A percentile compares a stretch with the other conserved stretches of the same genome.
Evolutionary conservation across 2,888 invertebrate genomes (phyloP).

Genomic region (Nephrotoma flavescens): DNA sequence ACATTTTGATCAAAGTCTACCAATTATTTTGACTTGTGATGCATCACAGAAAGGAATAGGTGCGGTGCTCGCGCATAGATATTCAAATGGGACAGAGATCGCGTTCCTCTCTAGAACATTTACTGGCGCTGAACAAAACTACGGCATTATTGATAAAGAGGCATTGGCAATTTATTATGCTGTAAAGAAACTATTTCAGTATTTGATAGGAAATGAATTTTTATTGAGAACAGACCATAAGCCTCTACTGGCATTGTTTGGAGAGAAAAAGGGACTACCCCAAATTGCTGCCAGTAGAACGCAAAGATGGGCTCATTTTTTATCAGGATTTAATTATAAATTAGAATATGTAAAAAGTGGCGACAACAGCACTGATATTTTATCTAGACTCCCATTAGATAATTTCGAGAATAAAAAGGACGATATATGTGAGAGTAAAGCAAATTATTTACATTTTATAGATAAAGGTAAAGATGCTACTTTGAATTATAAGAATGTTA

Average conservation of each 20-base stretch:
- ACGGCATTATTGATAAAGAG: neutral
- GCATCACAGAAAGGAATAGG: neutral
- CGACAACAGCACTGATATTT: neutral
- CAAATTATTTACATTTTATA: neutral
- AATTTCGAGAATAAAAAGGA: neutral
- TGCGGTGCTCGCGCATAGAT: neutral
- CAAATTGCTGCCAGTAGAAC: neutral
- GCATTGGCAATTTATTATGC: neutral
- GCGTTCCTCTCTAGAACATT: neutral
- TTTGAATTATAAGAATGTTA: neutral
- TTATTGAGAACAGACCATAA: conserved; percentile 21
- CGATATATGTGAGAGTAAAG: neutral
- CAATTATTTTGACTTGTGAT: neutral
- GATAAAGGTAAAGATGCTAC: neutral
- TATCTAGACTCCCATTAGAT: neutral
- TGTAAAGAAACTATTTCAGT: neutral
- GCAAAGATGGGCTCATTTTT: conserved; percentile 18
- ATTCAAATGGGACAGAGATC: neutral
- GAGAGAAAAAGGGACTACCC: conserved; percentile 15
- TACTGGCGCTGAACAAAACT: neutral
- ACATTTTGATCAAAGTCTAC: conserved; percentile 12
- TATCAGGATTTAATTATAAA: no score
- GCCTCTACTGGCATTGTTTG: conserved; percentile 22
- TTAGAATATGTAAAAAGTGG: neutral
- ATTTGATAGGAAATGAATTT: neutral